Evolutionary conservation across 2,797 vertebrate species (phyloP).

Genomic region (Pterois miles): DNA sequence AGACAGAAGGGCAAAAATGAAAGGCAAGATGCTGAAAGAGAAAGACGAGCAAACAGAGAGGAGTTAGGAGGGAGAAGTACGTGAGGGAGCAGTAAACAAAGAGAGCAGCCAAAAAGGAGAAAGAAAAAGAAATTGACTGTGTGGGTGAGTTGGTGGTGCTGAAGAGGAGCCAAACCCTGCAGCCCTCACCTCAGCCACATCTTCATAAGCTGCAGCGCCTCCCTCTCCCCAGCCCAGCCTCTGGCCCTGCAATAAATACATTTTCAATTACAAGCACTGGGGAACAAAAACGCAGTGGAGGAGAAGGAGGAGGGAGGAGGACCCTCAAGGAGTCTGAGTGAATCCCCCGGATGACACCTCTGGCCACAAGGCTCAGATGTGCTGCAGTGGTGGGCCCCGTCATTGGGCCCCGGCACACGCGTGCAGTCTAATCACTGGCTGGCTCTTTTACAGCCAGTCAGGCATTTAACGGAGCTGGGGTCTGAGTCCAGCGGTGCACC

Average conservation of each 20-base stretch:
- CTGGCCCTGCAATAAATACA: conserved; percentile 80
- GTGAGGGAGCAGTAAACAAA: conserved; percentile 72
- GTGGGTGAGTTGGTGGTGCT: conserved; percentile 68
- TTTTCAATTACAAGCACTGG: conserved; percentile 76
- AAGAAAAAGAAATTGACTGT: conserved; percentile 51
- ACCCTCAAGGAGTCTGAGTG: conserved; percentile 59
- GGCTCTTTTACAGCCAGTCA: conserved; percentile 60
- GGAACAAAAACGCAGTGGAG: conserved; percentile 52
- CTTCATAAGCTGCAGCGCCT: conserved; percentile 70
- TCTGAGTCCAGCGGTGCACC: conserved; percentile 69
- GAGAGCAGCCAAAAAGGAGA: conserved; percentile 52
- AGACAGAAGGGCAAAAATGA: conserved; percentile 60
- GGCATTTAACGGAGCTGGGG: conserved; percentile 69
- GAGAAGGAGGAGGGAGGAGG: conserved; percentile 50
- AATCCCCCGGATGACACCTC: conserved; percentile 69
- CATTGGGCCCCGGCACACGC: conserved; percentile 50
- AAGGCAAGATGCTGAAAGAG: conserved; percentile 56
- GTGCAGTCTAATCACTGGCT: conserved; percentile 56
- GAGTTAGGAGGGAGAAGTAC: conserved; percentile 41
- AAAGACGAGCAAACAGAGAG: conserved; percentile 54
- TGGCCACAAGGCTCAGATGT: conserved; percentile 69
- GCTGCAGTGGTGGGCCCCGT: conserved; percentile 57
- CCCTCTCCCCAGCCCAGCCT: conserved; percentile 64
- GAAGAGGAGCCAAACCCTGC: conserved; percentile 74
- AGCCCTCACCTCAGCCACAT: conserved; percentile 69